Evolutionary conservation across 1,140 invertebrate genomes (phyloP).

Genomic region (Polyergus mexicanus): DNA sequence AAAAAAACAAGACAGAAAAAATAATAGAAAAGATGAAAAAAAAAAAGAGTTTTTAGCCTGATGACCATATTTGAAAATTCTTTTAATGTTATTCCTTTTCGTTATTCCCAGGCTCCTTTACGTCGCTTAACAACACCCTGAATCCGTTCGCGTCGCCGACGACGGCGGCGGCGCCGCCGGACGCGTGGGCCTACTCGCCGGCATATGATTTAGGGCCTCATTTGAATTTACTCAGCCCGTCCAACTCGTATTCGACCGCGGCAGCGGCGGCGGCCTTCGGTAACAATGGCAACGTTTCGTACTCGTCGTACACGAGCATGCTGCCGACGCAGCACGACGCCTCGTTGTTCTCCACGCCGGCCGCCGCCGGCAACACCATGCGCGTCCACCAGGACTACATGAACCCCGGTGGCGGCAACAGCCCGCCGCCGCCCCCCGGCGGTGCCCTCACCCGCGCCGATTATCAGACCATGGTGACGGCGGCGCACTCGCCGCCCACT

Average conservation of each 20-base stretch:
- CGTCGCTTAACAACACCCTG: conserved; percentile 89
- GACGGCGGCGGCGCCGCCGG: conserved; percentile 88
- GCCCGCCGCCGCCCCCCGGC: conserved; percentile 80
- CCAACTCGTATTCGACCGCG: conserved; percentile 88
- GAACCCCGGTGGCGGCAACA: conserved; percentile 86
- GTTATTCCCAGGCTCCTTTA: conserved; percentile 87
- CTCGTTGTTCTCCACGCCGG: conserved; percentile 88
- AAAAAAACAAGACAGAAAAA: not conserved
- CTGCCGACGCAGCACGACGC: conserved; percentile 89
- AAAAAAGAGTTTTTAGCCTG: no score
- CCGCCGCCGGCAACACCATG: conserved; percentile 81
- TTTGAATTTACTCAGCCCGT: conserved; percentile 90
- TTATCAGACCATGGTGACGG: conserved; percentile 89
- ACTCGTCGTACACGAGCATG: conserved; percentile 88
- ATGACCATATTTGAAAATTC: not conserved
- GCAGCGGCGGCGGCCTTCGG: conserved; percentile 81
- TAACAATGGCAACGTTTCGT: conserved; percentile 86
- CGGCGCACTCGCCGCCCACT: conserved; percentile 89
- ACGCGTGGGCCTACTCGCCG: conserved; percentile 92
- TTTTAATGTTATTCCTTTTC: no score
- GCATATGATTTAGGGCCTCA: conserved; percentile 92
- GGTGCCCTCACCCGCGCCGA: conserved; percentile 87
- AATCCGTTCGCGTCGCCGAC: conserved; percentile 90
- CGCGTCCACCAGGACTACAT: conserved; percentile 89
- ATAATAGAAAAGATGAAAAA: conserved; percentile 4